Evolutionary conservation across 2,113 vertebrate species (phyloP), one percentile per base, ranked within the genome.

Genomic region (Heterocephalus glaber): DNA sequence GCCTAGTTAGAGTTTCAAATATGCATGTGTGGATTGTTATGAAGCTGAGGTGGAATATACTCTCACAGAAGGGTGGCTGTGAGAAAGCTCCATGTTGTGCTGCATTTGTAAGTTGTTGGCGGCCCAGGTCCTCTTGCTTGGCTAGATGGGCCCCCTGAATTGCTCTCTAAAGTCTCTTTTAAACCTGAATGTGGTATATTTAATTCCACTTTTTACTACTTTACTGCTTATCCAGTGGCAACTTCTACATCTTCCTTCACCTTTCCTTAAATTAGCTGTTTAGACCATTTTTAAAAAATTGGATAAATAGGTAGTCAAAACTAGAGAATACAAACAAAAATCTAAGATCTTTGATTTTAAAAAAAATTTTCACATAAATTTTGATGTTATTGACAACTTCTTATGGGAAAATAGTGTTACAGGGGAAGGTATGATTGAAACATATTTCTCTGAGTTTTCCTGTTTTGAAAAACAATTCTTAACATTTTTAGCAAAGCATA

Each of bases 341-440:
- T 80, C 16, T 52, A 63, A 87, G 44, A 52, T 68, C 35, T 96
- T 49, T 61, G 61, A 82, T 87, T 0, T 1, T 82, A 4, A 41
- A 35, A 95, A 44, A 96, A 79, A 47, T 0, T 88, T 91, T 63
- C 14, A 94, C 13, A 0, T 49, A 86, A 63, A 2, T 19, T 82
- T 97, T 97, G 95, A 80, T 89, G 91, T 90, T 97, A 96, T 58
- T 6, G 20, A 92, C 70, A 92, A 94, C 84, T 97, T 94, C 17
- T 97, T 93, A 88, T 97, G 87, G 68, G 85, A 88, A 95, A 97
- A 2, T 77, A 16, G 94, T 74, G 66, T 95, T 96, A 60, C n/a
- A 96, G 91, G 92, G 92, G 54, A 89, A 92, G 86, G 77, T 95
- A 94, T 92, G 65, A 85, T 85, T 97, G 92, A 90, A 49, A 77